phyloP scores from a whole-genome alignment of 2,888 invertebrate genomes.

The Epinotia brunnichana region DNA sequence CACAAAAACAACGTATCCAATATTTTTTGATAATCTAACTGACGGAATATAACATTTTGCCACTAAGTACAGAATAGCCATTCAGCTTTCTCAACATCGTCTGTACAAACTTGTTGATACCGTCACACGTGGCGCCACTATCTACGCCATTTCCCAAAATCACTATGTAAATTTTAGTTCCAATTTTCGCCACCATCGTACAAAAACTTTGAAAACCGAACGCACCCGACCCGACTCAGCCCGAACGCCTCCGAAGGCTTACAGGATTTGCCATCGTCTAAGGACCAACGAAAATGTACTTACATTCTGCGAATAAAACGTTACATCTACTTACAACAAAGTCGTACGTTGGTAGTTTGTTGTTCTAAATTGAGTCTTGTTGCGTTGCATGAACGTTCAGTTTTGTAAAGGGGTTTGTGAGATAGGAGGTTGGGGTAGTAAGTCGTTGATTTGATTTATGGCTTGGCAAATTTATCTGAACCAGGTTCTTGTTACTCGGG shows the following conservation, averaged over 20 bases:
- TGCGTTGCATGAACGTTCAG: background rate
- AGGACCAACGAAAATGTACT: constrained; percentile 24
- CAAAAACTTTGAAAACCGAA: constrained; percentile 18
- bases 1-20: too few relatives aligned
- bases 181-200: background rate
- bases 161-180: background rate
- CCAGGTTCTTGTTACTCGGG: constrained; percentile 21
- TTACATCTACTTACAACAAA: background rate
- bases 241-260: constrained; percentile 24
- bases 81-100: background rate
- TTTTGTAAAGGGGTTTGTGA: background rate
- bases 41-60: too few relatives aligned
- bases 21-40: too few relatives aligned
- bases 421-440: constrained; percentile 8
- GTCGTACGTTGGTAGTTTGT: background rate
- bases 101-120: background rate
- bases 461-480: constrained; percentile 30
- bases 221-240: constrained; percentile 16
- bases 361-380: background rate
- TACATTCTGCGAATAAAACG: constrained; percentile 26
- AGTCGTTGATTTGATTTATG: constrained; percentile 26
- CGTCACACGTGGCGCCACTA: background rate
- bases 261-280: constrained; percentile 16
- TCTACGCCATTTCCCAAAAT: background rate
- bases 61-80: background rate